These are phyloP conservation scores for Ataeniobius toweri DNA, from an alignment of 2,797 vertebrate species.

Conservation along the genomic window DNA sequence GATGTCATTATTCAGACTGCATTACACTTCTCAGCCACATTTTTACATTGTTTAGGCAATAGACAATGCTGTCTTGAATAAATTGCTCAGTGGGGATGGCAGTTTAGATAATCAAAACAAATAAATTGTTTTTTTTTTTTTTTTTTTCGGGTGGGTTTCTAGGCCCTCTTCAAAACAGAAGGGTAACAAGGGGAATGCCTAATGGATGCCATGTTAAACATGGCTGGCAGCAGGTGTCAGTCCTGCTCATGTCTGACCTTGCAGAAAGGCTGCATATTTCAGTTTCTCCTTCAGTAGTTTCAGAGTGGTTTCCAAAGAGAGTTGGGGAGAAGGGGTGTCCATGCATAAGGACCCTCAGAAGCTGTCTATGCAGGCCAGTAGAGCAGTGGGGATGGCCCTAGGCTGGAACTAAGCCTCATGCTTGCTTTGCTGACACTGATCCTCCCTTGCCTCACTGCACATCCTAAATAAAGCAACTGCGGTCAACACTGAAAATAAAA, in stretches of 20 bases:
- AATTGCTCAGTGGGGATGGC: conserved; percentile 13
- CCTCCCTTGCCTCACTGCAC: conserved; percentile 55
- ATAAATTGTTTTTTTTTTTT: conserved; percentile 10
- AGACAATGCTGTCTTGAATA: neutral
- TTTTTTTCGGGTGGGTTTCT: neutral
- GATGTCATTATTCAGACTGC: neutral
- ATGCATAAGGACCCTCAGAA: conserved; percentile 47
- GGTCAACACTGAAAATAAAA: conserved; percentile 32
- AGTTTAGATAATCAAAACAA: conserved; percentile 9
- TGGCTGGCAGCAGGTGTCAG: conserved; percentile 55
- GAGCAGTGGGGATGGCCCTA: conserved; percentile 61
- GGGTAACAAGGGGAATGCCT: conserved; percentile 2
- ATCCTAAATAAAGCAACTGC: conserved; percentile 62
- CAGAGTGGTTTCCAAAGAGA: conserved; percentile 46
- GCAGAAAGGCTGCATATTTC: conserved; percentile 60
- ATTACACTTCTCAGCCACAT: neutral
- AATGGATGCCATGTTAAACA: conserved; percentile 46
- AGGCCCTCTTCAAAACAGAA: conserved; percentile 23
- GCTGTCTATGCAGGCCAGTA: conserved; percentile 54
- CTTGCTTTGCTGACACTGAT: conserved; percentile 67
- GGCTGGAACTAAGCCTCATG: conserved; percentile 70
- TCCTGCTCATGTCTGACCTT: conserved; percentile 52
- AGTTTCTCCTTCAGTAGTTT: conserved; percentile 65
- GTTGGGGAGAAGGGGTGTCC: conserved; percentile 37
- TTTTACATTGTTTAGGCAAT: neutral